Conservation (phyloP, 2,888 invertebrate genomes). For the Spisula solida region DNA sequence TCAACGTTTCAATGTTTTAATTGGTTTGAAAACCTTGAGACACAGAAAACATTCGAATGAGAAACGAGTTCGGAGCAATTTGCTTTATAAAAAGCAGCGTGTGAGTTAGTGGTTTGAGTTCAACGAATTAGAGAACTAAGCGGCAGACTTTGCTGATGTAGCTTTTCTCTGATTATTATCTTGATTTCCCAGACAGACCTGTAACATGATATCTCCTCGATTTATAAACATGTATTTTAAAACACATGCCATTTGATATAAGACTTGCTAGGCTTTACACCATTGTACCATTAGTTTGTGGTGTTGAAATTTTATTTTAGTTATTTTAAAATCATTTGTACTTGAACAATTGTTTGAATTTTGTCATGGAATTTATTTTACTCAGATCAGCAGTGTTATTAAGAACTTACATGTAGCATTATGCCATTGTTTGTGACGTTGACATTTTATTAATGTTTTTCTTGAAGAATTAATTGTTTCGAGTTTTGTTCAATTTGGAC, state of each 20-base stretch:
- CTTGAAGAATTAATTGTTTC: no score
- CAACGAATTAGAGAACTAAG: background rate
- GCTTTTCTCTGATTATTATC: slow-evolving; percentile 31
- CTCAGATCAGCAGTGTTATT: no score
- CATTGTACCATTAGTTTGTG: background rate
- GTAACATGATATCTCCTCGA: slow-evolving; percentile 31
- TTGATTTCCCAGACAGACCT: slow-evolving; percentile 35
- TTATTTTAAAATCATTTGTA: no score
- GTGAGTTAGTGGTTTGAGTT: background rate
- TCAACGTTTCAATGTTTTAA: no score
- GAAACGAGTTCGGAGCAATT: background rate
- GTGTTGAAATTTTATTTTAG: background rate
- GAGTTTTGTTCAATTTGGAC: no score
- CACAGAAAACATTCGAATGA: no score
- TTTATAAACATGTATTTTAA: slow-evolving; percentile 34
- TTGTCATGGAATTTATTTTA: no score
- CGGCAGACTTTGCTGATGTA: background rate
- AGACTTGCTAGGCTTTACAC: background rate
- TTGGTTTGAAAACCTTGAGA: no score
- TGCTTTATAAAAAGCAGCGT: background rate
- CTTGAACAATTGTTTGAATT: no score
- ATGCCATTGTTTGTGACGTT: no score
- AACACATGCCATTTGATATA: slow-evolving; percentile 20
- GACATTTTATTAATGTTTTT: no score
- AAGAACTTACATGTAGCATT: no score